Conservation (phyloP, 2,113 vertebrate species). For the Cheilinus undulatus region DNA sequence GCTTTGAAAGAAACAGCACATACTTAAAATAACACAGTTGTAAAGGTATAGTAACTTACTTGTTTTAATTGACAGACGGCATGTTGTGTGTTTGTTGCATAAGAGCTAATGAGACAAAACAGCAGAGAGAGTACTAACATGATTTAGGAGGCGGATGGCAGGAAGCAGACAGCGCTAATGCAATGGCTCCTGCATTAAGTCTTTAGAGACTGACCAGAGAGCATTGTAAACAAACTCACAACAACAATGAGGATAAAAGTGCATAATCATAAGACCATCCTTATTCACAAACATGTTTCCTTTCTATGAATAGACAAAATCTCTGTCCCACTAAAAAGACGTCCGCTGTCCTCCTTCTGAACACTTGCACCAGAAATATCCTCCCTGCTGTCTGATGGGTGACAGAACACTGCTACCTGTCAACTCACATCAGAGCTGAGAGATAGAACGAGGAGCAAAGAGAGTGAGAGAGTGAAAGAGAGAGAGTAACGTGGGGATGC, state of each 20-base stretch:
- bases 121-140: slow-evolving; percentile 64
- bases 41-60: not conserved
- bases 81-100: slow-evolving; percentile 21
- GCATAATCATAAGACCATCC: slow-evolving; percentile 19
- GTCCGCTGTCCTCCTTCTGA: slow-evolving; percentile 51
- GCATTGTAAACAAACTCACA: slow-evolving; percentile 30
- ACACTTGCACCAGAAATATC: slow-evolving; percentile 70
- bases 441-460: slow-evolving; percentile 31
- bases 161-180: slow-evolving; percentile 79
- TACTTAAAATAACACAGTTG: not conserved
- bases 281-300: not conserved
- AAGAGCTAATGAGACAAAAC: slow-evolving; percentile 72
- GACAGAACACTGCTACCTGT: slow-evolving; percentile 66
- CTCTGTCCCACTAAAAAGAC: slow-evolving; percentile 44
- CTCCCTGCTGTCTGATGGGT: slow-evolving; percentile 52
- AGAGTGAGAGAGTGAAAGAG: slow-evolving; percentile 21
- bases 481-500: slow-evolving; percentile 33
- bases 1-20: not conserved
- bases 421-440: slow-evolving; percentile 66
- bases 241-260: slow-evolving; percentile 2
- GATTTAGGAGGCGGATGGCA: slow-evolving; percentile 71
- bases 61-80: not conserved
- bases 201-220: slow-evolving; percentile 57
- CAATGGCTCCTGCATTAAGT: slow-evolving; percentile 73
- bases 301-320: slow-evolving; percentile 28